A percentile compares a stretch with the other conserved stretches of the same genome.
These are phyloP conservation scores for Frieseomelitta varia DNA, from an alignment of 1,140 invertebrate species.

Conservation along the genomic window DNA sequence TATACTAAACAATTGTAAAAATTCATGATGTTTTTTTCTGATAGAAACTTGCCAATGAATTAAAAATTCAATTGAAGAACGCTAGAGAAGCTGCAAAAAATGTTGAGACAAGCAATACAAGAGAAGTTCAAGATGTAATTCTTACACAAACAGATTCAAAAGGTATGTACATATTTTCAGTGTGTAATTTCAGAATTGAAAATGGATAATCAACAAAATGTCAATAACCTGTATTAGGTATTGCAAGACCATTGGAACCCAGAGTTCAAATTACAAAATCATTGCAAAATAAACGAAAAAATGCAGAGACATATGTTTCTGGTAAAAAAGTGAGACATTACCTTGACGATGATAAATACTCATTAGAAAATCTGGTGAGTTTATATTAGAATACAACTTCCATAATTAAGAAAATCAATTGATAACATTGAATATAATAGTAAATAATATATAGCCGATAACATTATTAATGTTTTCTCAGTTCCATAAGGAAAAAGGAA, in stretches of 20 bases:
- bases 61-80: slow-evolving; percentile 89
- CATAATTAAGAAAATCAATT: neutral
- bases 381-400: slow-evolving; percentile 18
- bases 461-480: slow-evolving; percentile 76
- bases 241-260: slow-evolving; percentile 81
- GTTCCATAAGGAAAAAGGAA: slow-evolving; percentile 95
- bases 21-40: slow-evolving; percentile 53
- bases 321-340: slow-evolving; percentile 92
- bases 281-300: slow-evolving; percentile 75
- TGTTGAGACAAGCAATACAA: neutral
- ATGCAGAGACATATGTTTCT: slow-evolving; percentile 88
- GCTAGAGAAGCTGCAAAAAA: slow-evolving; percentile 84
- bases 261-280: slow-evolving; percentile 67
- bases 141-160: slow-evolving; percentile 87
- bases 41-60: slow-evolving; percentile 85
- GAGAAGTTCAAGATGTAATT: slow-evolving; percentile 80
- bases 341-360: slow-evolving; percentile 94
- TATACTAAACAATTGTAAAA: neutral
- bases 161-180: slow-evolving; percentile 80
- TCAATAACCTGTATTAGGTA: slow-evolving; percentile 33
- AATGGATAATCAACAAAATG: neutral
- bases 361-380: slow-evolving; percentile 92
- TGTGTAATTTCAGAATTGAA: neutral
- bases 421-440: too few relatives aligned
- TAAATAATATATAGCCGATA: too few relatives aligned